A percentile compares a stretch with the other conserved stretches of the same genome.
These are phyloP conservation scores for Ornithorhynchus anatinus DNA, from an alignment of 2,113 vertebrate species.

Conservation along the genomic window DNA sequence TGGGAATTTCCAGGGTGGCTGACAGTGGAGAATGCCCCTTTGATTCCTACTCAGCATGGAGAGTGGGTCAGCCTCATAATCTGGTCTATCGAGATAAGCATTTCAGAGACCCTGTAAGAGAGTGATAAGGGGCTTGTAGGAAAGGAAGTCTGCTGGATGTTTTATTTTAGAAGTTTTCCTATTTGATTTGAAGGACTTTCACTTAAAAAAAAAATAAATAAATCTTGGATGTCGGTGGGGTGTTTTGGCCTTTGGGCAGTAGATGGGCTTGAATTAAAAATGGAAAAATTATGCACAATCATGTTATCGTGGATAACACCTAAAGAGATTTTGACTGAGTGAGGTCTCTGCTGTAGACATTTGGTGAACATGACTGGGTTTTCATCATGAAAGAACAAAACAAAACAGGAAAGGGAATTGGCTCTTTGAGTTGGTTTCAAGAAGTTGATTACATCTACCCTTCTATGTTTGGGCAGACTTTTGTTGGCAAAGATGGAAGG, in stretches of 20 bases:
- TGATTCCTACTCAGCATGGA: slow-evolving; percentile 77
- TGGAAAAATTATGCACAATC: background rate
- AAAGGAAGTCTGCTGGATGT: slow-evolving; percentile 15
- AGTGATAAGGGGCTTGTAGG: slow-evolving; percentile 77
- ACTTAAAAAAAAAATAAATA: slow-evolving; percentile 1
- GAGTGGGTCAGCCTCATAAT: slow-evolving; percentile 81
- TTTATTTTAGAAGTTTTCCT: slow-evolving; percentile 26
- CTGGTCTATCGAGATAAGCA: slow-evolving; percentile 86
- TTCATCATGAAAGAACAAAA: slow-evolving; percentile 10
- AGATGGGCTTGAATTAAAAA: background rate
- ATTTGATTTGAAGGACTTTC: slow-evolving; percentile 15
- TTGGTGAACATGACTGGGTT: background rate
- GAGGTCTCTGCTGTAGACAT: background rate
- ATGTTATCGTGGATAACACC: background rate
- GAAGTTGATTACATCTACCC: background rate
- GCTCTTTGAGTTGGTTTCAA: background rate
- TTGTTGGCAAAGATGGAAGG: background rate
- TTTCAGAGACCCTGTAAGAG: slow-evolving; percentile 84
- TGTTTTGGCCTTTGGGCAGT: background rate
- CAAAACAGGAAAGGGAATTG: background rate
- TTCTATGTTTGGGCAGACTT: background rate
- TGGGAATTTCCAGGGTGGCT: slow-evolving; percentile 48
- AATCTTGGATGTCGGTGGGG: background rate
- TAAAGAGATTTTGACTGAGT: background rate
- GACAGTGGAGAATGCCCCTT: slow-evolving; percentile 68